phyloP scores from a whole-genome alignment of 2,888 invertebrate genomes.

The Timema podura region DNA sequence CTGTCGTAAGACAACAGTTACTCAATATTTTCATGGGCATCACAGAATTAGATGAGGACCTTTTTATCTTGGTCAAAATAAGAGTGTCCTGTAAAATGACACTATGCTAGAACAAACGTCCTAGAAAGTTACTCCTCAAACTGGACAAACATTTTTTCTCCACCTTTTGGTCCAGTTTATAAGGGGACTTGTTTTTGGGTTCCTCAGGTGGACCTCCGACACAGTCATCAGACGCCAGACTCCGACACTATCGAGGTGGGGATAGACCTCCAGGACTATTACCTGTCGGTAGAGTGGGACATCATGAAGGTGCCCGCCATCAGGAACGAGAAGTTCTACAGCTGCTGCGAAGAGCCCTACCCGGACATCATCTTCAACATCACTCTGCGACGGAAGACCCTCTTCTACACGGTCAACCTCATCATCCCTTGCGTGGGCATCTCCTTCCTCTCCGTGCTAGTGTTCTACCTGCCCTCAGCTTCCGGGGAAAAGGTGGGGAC shows the following conservation, averaged over 20 bases:
- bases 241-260: conserved; percentile 85
- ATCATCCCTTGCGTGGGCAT: conserved; percentile 97
- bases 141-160: no score
- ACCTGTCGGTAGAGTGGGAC: conserved; percentile 98
- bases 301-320: conserved; percentile 89
- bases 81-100: no score
- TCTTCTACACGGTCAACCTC: conserved; percentile 96
- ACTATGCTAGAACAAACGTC: no score
- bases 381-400: conserved; percentile 87
- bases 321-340: conserved; percentile 88
- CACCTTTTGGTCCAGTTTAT: no score
- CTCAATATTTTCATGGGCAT: no score
- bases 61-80: no score
- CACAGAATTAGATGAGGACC: no score
- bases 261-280: conserved; percentile 89
- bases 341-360: conserved; percentile 95
- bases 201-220: conserved; percentile 79
- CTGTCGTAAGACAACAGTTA: no score
- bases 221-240: conserved; percentile 80
- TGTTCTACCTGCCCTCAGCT: conserved; percentile 96
- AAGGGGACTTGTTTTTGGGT: no score
- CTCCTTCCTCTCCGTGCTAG: conserved; percentile 92
- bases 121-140: no score
- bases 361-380: conserved; percentile 98
- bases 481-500: conserved; percentile 85